phyloP scores from a whole-genome alignment of 1,140 invertebrate genomes.

The Drosophila gunungcola region DNA sequence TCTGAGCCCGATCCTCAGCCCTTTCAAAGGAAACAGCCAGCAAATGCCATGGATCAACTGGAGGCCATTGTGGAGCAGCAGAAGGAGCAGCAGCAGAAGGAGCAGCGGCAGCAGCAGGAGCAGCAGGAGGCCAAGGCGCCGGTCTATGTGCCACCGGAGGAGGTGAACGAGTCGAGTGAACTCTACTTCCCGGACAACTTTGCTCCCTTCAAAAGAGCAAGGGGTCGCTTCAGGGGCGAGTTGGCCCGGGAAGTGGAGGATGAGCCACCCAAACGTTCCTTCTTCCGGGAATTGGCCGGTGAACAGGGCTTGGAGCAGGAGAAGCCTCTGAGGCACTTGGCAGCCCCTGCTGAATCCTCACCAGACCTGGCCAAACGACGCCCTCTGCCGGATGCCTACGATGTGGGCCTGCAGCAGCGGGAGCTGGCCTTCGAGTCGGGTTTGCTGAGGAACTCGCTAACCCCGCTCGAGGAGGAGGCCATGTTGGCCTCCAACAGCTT shows the following conservation, averaged over 20 bases:
- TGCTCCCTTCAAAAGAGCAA: conserved; percentile 63
- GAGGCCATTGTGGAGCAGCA: conserved; percentile 74
- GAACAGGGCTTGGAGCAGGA: conserved; percentile 69
- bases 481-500: conserved; percentile 77
- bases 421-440: conserved; percentile 66
- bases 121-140: conserved; percentile 33
- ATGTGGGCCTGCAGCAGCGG: conserved; percentile 46
- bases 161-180: conserved; percentile 77
- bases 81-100: conserved; percentile 47
- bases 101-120: conserved; percentile 17
- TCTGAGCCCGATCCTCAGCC: conserved; percentile 82
- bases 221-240: conserved; percentile 14
- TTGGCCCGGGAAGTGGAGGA: background rate
- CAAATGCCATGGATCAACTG: conserved; percentile 72
- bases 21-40: conserved; percentile 62
- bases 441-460: conserved; percentile 71
- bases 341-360: conserved; percentile 19
- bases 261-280: conserved; percentile 52
- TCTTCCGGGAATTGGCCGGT: conserved; percentile 75
- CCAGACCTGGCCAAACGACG: conserved; percentile 62
- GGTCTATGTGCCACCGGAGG: conserved; percentile 70
- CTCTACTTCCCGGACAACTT: conserved; percentile 79
- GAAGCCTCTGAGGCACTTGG: conserved; percentile 19
- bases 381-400: conserved; percentile 25
- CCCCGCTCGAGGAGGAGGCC: conserved; percentile 78